A percentile compares a stretch with the other conserved stretches of the same genome.
These are phyloP conservation scores for Metaphire vulgaris DNA, from an alignment of 1,140 invertebrate species.

Conservation along the genomic window DNA sequence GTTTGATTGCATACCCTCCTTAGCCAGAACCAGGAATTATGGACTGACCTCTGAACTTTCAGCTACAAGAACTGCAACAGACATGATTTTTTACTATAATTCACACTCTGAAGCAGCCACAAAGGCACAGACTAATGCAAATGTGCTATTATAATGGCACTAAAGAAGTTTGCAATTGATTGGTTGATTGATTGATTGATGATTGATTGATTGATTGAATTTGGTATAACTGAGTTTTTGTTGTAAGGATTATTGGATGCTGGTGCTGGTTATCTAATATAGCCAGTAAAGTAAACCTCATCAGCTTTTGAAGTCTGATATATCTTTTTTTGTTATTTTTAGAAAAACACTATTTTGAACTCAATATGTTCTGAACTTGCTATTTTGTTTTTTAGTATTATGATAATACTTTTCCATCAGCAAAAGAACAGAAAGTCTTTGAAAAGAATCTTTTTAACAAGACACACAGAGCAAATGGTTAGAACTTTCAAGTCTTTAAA, in stretches of 20 bases:
- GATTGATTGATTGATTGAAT: neutral
- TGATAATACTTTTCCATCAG: constrained; percentile 78
- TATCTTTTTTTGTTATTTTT: neutral
- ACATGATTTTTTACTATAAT: too few species aligned
- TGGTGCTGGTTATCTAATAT: neutral
- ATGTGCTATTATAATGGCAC: too few species aligned
- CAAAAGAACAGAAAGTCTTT: constrained; percentile 93
- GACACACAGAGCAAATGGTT: constrained; percentile 71
- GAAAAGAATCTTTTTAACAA: constrained; percentile 97
- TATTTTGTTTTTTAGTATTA: constrained; percentile 65
- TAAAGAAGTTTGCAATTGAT: too few species aligned
- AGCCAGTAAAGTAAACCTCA: neutral
- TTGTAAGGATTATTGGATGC: neutral
- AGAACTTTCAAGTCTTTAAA: constrained; percentile 27
- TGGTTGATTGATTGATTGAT: too few species aligned
- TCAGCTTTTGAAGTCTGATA: neutral
- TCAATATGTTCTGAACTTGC: neutral
- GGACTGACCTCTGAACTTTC: too few species aligned
- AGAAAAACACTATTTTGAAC: neutral
- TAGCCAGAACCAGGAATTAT: too few species aligned
- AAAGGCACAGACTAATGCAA: too few species aligned
- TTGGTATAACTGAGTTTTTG: neutral
- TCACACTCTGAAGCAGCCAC: too few species aligned
- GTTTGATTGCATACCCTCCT: too few species aligned
- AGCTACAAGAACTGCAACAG: too few species aligned